Conservation (phyloP, 2,113 vertebrate species). For the Bubo bubo region DNA sequence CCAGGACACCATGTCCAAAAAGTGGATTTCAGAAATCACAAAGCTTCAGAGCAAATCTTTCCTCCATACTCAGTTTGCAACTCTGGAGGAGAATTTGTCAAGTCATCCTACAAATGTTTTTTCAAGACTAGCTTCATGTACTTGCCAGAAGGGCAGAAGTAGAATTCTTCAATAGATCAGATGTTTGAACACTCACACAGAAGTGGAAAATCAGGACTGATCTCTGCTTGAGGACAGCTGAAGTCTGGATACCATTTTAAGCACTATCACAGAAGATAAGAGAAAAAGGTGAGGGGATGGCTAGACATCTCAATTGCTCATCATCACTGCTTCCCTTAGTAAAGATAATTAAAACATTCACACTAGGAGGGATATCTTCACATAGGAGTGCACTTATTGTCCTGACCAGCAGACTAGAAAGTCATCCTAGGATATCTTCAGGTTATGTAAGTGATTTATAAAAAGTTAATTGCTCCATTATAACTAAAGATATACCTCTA, state of each 20-base stretch:
- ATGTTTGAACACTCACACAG: neutral
- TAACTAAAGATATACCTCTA: neutral
- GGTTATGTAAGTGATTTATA: neutral
- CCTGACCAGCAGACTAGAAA: neutral
- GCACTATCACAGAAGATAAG: neutral
- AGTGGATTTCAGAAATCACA: neutral
- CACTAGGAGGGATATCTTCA: neutral
- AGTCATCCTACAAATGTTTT: neutral
- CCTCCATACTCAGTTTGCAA: neutral
- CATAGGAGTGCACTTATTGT: neutral
- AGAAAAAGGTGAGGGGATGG: neutral
- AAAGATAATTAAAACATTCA: neutral
- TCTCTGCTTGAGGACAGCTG: neutral
- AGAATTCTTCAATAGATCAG: neutral
- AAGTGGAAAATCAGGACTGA: neutral
- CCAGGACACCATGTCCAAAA: neutral
- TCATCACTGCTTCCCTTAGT: neutral
- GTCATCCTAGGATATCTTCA: neutral
- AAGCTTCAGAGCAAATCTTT: neutral
- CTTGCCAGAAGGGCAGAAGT: neutral
- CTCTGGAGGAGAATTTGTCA: neutral
- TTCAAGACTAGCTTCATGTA: neutral
- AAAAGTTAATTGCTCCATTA: neutral
- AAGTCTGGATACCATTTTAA: neutral
- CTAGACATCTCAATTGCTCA: neutral